Evolutionary conservation across 2,888 invertebrate genomes (phyloP).

Genomic region (Drosophila kambysellisi): DNA sequence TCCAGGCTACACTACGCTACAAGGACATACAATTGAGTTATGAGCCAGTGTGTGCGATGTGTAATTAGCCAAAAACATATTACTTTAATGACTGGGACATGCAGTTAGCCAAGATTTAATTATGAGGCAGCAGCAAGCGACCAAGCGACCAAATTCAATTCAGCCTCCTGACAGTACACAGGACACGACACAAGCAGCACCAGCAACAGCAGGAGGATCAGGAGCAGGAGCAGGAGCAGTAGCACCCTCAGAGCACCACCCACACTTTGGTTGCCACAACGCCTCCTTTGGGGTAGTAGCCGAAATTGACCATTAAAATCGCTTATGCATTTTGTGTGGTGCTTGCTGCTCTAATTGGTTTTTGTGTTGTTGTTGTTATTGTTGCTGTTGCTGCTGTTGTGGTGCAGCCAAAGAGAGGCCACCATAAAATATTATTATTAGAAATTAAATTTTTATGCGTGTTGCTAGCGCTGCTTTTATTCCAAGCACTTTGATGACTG

Average conservation of each 20-base stretch:
- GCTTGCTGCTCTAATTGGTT: conserved; percentile 63
- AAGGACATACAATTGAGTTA: conserved; percentile 55
- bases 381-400: conserved; percentile 4
- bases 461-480: conserved; percentile 48
- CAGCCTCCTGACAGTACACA: conserved; percentile 17
- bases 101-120: conserved; percentile 68
- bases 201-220: neutral
- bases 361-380: conserved; percentile 14
- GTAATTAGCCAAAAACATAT: conserved; percentile 71
- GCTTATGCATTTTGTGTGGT: conserved; percentile 67
- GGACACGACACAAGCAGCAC: conserved; percentile 15
- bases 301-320: conserved; percentile 70
- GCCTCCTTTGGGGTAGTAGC: conserved; percentile 12
- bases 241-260: conserved; percentile 9
- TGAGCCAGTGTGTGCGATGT: conserved; percentile 36
- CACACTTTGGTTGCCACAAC: neutral
- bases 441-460: conserved; percentile 66
- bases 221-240: neutral
- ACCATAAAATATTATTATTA: conserved; percentile 70
- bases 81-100: conserved; percentile 68
- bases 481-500: conserved; percentile 47
- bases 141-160: conserved; percentile 62
- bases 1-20: conserved; percentile 9
- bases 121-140: conserved; percentile 61
- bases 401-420: conserved; percentile 20